Conservation (phyloP, 2,888 invertebrate species). For the Rapana venosa region DNA sequence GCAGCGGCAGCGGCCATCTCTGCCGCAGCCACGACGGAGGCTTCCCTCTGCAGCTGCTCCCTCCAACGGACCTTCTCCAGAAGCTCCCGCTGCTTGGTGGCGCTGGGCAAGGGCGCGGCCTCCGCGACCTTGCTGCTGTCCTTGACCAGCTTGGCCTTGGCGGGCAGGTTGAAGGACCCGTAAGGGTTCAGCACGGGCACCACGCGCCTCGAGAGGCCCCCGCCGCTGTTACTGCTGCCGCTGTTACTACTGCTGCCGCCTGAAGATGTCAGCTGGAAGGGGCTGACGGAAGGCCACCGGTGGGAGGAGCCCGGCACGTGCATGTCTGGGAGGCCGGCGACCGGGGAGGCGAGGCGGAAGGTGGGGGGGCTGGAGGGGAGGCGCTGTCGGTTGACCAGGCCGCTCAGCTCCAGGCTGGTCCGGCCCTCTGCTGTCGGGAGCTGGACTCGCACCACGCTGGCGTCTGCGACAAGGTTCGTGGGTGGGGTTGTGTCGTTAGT, state of each 20-base stretch:
- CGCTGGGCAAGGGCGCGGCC: neutral
- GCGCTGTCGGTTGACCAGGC: neutral
- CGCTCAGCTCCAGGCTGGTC: constrained; percentile 1
- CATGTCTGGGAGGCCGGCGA: constrained; percentile 35
- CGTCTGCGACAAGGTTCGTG: constrained; percentile 24
- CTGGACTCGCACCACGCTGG: constrained; percentile 1
- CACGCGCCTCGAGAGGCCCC: neutral
- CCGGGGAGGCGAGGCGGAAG: neutral
- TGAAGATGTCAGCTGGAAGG: neutral
- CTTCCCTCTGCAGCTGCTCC: constrained; percentile 20
- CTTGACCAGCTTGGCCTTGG: constrained; percentile 18
- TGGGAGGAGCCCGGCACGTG: constrained; percentile 21
- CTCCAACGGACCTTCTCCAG: constrained; percentile 31
- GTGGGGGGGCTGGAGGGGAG: neutral
- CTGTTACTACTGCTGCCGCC: neutral
- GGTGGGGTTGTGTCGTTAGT: too few relatives aligned
- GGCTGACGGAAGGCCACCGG: neutral
- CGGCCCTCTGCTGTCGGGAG: constrained; percentile 22
- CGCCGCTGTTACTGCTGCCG: neutral
- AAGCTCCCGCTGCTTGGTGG: constrained; percentile 35
- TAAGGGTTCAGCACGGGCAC: constrained; percentile 35
- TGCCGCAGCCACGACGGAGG: neutral
- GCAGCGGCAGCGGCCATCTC: neutral
- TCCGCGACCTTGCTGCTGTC: neutral
- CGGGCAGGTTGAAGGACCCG: constrained; percentile 26